Evolutionary conservation across 2,797 vertebrate genomes (phyloP), one percentile per base, ranked within the genome.

Genomic region (Pampus argenteus): DNA sequence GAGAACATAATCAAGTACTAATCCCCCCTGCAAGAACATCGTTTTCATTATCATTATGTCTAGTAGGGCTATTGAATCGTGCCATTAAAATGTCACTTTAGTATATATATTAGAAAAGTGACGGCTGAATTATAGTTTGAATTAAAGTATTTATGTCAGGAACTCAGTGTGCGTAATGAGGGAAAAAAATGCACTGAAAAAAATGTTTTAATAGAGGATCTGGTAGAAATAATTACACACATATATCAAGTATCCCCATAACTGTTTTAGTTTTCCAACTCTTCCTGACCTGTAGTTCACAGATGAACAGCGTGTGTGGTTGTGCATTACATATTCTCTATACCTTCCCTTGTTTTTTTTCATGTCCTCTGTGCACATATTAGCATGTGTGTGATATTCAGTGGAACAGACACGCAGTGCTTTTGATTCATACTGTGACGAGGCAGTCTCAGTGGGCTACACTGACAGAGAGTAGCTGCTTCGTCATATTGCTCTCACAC

Each of bases 401-500:
- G 49, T 42, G 57, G 70, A 42, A 17, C 48, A 71, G 42, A 58
- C 68, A 36, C 34, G 54, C 45, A 47, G 62, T 26, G 17, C 28
- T 71, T 79, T 67, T 62, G 50, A 72, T 49, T 60, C 36, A 4
- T 45, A 38, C 40, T 42, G 60, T 75, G 36, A 42, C 68, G n/a
- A 65, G 65, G 6, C 54, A 29, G 71, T 63, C 71, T 73, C 74
- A 2, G 48, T 48, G 67, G 63, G 66, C 44, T 64, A 57, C 28
- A 31, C 52, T 54, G 72, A 72, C 70, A 72, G 71, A 64, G n/a
- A n/a, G n/a, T n/a, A n/a, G n/a, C 51, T 63, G 70, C 81, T 62
- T 76, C 2, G 66, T 81, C 86, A 79, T 78, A 71, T 67, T 63
- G 38, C 64, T 71, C 50, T 51, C 47, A 40, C 42, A 22, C 63